Evolutionary conservation across 2,888 invertebrate species (phyloP).

Genomic region (Apodemia duryi): DNA sequence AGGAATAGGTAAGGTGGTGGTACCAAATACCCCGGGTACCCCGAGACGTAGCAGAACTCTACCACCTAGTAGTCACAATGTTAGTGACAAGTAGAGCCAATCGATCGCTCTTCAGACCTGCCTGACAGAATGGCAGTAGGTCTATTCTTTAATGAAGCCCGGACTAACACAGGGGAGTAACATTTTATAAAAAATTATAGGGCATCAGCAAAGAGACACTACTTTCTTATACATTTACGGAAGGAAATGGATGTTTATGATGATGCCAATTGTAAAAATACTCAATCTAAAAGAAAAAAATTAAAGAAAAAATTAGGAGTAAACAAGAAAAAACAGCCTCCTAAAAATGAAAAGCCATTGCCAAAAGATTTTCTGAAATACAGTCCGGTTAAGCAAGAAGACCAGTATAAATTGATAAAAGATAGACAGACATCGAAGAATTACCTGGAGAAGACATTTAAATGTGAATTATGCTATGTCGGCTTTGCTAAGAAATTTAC

Average conservation of each 20-base stretch:
- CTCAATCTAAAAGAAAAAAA: conserved; percentile 45
- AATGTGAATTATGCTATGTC: conserved; percentile 57
- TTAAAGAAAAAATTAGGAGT: conserved; percentile 31
- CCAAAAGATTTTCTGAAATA: conserved; percentile 54
- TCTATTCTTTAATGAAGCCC: too few species aligned
- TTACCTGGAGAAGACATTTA: conserved; percentile 54
- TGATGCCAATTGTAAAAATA: conserved; percentile 42
- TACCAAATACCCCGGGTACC: too few species aligned
- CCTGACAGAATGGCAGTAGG: too few species aligned
- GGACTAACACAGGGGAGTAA: too few species aligned
- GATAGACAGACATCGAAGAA: conserved; percentile 53
- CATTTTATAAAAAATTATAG: conserved; percentile 26
- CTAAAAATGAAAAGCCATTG: conserved; percentile 20
- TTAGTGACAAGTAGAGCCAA: too few species aligned
- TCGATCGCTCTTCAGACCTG: too few species aligned
- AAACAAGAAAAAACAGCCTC: conserved; percentile 7
- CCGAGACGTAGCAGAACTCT: too few species aligned
- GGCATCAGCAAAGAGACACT: conserved; percentile 61
- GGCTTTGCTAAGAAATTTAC: conserved; percentile 56
- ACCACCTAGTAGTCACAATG: too few species aligned
- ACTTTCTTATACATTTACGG: conserved; percentile 51
- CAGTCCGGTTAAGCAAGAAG: conserved; percentile 52
- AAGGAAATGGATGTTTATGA: conserved; percentile 39
- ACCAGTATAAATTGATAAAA: conserved; percentile 54
- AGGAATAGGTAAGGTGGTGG: too few species aligned